Conservation (phyloP, 1,140 invertebrate genomes). For the Bombus ignitus region DNA sequence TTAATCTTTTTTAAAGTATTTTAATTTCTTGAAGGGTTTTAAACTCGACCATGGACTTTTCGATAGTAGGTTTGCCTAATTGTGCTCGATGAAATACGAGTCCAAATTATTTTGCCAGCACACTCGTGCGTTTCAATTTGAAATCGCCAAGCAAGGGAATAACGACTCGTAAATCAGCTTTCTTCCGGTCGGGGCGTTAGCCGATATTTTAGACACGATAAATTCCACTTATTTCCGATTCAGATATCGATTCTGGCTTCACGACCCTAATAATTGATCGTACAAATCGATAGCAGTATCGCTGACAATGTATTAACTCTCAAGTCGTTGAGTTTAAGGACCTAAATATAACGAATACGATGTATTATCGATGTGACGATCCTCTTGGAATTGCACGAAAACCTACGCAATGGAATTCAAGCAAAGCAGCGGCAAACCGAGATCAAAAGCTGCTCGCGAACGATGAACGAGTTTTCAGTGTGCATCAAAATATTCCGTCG, state of each 20-base stretch:
- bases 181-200: no score
- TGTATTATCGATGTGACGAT: no score
- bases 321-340: not conserved
- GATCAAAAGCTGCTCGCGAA: not conserved
- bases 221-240: conserved; percentile 18
- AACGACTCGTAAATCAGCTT: no score
- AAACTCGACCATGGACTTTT: no score
- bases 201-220: not conserved
- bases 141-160: no score
- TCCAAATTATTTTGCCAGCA: no score
- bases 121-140: no score
- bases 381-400: not conserved
- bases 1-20: no score
- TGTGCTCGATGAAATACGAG: no score
- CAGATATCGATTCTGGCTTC: not conserved
- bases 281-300: not conserved
- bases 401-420: not conserved
- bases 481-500: conserved; percentile 30
- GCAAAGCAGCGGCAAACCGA: not conserved
- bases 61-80: no score
- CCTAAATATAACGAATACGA: not conserved
- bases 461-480: conserved; percentile 20
- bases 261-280: not conserved
- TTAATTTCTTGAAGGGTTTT: no score
- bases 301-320: not conserved